Percentiles rank a stretch among this genome's conserved stretches.
Evolutionary conservation across 2,797 vertebrate genomes (phyloP).

Genomic region (Chelon auratus): DNA sequence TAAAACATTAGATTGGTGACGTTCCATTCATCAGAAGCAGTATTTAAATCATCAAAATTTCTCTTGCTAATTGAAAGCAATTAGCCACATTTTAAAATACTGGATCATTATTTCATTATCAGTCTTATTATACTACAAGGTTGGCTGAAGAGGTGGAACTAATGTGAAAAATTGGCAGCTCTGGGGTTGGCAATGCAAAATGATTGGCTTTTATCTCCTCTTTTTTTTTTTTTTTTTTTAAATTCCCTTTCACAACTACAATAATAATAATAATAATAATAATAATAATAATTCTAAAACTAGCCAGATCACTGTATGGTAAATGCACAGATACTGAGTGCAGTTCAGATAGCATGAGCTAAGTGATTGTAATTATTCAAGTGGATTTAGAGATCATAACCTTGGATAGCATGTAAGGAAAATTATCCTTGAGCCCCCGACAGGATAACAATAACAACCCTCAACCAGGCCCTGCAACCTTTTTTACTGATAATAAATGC

Average conservation of each 20-base stretch:
- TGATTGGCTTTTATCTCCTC: no score
- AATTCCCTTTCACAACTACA: background rate
- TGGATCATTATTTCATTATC: background rate
- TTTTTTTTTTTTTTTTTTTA: no score
- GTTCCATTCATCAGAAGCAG: background rate
- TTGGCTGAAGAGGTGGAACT: constrained; percentile 12
- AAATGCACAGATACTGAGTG: constrained; percentile 33
- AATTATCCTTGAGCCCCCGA: constrained; percentile 75
- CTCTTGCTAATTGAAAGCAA: constrained; percentile 5
- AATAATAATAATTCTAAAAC: no score
- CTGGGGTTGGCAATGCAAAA: background rate
- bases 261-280: no score
- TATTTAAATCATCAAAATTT: background rate
- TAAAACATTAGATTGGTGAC: background rate
- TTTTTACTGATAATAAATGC: constrained; percentile 91
- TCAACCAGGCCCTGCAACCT: constrained; percentile 80
- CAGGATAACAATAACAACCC: constrained; percentile 76
- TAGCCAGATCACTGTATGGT: background rate
- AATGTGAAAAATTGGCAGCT: constrained; percentile 7
- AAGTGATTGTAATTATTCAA: background rate
- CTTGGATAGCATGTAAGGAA: background rate
- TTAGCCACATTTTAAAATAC: background rate
- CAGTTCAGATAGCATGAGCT: background rate
- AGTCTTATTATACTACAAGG: background rate
- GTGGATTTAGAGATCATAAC: background rate